Conservation (phyloP, 2,113 vertebrate genomes). For the Chloropsis cyanopogon region DNA sequence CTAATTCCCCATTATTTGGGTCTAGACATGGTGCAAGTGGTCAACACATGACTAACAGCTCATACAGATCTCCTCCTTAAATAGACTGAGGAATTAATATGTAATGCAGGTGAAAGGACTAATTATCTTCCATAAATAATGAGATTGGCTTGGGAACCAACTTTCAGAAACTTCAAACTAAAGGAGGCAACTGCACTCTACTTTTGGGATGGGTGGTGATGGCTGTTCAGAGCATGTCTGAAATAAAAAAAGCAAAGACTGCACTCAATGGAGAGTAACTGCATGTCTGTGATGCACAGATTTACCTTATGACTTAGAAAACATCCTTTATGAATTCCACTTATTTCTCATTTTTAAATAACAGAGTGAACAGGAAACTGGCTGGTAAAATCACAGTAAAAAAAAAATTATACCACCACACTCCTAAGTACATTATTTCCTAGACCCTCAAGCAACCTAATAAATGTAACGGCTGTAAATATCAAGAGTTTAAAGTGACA, state of each 20-base stretch:
- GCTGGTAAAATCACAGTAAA: background rate
- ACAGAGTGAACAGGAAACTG: background rate
- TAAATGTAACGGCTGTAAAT: background rate
- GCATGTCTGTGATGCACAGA: background rate
- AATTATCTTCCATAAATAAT: background rate
- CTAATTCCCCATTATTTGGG: background rate
- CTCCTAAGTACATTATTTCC: background rate
- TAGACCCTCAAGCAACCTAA: background rate
- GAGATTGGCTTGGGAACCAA: background rate
- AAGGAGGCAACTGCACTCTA: background rate
- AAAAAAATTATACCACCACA: background rate
- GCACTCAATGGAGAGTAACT: background rate
- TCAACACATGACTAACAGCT: fast-evolving
- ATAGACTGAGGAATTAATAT: background rate
- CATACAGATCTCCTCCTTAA: background rate
- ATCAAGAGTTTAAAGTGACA: background rate
- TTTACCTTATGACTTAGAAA: background rate
- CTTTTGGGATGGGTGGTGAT: background rate
- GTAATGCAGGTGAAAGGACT: background rate
- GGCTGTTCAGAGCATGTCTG: background rate
- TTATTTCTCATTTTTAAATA: background rate
- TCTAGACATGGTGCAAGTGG: background rate
- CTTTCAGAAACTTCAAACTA: background rate
- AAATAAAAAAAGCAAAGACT: background rate
- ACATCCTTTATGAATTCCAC: background rate